Evolutionary conservation across 2,797 vertebrate genomes (phyloP).

Genomic region (Gymnoscopelus microlampas): DNA sequence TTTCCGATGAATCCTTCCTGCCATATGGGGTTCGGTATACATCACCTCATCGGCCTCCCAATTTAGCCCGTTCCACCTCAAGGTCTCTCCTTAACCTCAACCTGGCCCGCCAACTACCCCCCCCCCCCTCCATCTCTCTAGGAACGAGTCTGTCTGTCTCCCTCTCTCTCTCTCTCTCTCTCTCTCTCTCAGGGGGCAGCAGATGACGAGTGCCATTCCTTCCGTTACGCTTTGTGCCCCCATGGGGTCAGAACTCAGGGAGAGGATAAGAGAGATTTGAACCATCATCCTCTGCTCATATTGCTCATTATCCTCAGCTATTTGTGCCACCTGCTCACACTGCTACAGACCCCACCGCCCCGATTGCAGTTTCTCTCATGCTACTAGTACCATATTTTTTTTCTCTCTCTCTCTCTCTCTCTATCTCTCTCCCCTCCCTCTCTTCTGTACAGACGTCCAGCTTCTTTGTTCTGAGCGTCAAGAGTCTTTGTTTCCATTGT

Average conservation of each 20-base stretch:
- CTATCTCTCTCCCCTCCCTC: too few species aligned
- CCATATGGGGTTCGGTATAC: conserved; percentile 51
- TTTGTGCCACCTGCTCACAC: conserved; percentile 68
- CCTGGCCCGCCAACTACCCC: conserved; percentile 20
- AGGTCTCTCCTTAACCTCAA: conserved; percentile 60
- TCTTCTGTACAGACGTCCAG: conserved; percentile 6
- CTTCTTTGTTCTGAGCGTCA: conserved; percentile 34
- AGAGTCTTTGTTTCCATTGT: conserved; percentile 9
- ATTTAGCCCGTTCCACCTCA: conserved; percentile 51
- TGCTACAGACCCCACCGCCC: not conserved
- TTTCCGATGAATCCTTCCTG: conserved; percentile 51
- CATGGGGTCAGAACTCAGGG: conserved; percentile 63
- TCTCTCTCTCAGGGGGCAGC: conserved; percentile 41
- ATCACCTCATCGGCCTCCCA: conserved; percentile 60
- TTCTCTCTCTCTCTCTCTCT: conserved; percentile 3
- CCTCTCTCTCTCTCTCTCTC: conserved; percentile 12
- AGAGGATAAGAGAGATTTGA: conserved; percentile 72
- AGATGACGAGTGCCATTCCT: conserved; percentile 37
- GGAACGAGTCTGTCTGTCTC: not conserved
- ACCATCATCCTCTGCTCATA: conserved; percentile 66
- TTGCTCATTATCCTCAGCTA: conserved; percentile 68
- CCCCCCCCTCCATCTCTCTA: conserved; percentile 21
- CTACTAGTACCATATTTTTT: conserved; percentile 27
- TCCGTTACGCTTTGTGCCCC: conserved; percentile 46
- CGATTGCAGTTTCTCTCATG: not conserved